phyloP scores from a whole-genome alignment of 2,888 invertebrate species.

The Melieria picta region DNA sequence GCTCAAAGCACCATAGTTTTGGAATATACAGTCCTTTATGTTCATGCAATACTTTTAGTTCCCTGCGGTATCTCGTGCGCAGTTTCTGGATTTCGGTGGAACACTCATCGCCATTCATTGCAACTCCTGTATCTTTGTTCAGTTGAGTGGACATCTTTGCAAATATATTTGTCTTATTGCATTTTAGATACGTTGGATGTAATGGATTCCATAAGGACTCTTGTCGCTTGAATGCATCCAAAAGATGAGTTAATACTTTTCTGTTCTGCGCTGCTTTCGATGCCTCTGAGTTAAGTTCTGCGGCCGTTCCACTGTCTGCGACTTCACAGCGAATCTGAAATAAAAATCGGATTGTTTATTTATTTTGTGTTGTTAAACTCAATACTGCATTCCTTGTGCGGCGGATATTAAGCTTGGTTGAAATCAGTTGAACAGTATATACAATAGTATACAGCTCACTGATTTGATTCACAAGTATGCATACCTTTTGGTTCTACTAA shows the following conservation, averaged over 20 bases:
- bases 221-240: conserved; percentile 48
- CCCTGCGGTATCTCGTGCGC: conserved; percentile 56
- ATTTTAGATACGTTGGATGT: conserved; percentile 48
- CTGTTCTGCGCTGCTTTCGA: conserved; percentile 44
- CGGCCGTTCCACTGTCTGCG: background rate
- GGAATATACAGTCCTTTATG: conserved; percentile 57
- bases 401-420: too few relatives aligned
- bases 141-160: conserved; percentile 49
- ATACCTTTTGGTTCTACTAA: too few relatives aligned
- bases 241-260: conserved; percentile 52
- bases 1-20: conserved; percentile 59
- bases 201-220: conserved; percentile 57
- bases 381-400: too few relatives aligned
- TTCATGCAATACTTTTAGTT: conserved; percentile 53
- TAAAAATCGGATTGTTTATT: background rate
- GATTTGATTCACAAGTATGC: too few relatives aligned
- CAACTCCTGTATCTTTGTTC: conserved; percentile 48
- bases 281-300: background rate
- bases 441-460: too few relatives aligned
- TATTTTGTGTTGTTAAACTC: too few relatives aligned
- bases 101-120: conserved; percentile 51
- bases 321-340: background rate
- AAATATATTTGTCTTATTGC: conserved; percentile 49
- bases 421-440: too few relatives aligned
- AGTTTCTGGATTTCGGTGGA: conserved; percentile 55